Conservation (phyloP, 1,140 invertebrate genomes). For the Carposina sasakii region DNA sequence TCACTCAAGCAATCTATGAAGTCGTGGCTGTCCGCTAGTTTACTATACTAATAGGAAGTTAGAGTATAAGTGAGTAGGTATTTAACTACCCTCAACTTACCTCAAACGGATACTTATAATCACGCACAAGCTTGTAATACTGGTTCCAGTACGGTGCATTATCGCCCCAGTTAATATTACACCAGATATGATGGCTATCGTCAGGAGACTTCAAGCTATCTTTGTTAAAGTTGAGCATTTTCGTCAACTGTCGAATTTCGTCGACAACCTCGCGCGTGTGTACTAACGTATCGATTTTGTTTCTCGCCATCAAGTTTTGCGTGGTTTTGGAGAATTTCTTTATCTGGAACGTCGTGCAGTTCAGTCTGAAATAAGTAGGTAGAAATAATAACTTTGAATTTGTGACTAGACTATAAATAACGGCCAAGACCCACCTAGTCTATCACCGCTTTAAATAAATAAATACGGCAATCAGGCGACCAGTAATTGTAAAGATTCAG, state of each 20-base stretch:
- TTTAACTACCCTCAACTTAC: too few relatives aligned
- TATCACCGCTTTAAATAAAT: too few relatives aligned
- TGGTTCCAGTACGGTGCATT: conserved; percentile 65
- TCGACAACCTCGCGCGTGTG: conserved; percentile 47
- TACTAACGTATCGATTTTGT: conserved; percentile 39
- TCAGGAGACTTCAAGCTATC: conserved; percentile 15
- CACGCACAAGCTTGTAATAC: conserved; percentile 55
- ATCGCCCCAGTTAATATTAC: conserved; percentile 60
- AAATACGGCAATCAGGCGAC: too few relatives aligned
- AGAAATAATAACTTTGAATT: too few relatives aligned
- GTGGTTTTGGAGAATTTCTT: conserved; percentile 57
- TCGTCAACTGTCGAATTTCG: conserved; percentile 47
- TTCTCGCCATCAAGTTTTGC: conserved; percentile 49
- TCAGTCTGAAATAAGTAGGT: conserved; percentile 37
- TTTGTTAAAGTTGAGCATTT: conserved; percentile 48
- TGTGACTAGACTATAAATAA: too few relatives aligned
- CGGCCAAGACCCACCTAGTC: too few relatives aligned
- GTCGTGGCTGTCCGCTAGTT: too few relatives aligned
- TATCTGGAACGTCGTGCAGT: conserved; percentile 51
- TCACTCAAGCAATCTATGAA: too few relatives aligned
- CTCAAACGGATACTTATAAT: conserved; percentile 61
- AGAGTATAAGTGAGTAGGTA: too few relatives aligned
- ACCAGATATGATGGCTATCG: conserved; percentile 30
- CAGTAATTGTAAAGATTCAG: too few relatives aligned
- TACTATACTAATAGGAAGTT: too few relatives aligned